Evolutionary conservation across 2,797 vertebrate species (phyloP), one percentile per base, ranked within the genome.

Genomic region (Acrossocheilus fasciatus): DNA sequence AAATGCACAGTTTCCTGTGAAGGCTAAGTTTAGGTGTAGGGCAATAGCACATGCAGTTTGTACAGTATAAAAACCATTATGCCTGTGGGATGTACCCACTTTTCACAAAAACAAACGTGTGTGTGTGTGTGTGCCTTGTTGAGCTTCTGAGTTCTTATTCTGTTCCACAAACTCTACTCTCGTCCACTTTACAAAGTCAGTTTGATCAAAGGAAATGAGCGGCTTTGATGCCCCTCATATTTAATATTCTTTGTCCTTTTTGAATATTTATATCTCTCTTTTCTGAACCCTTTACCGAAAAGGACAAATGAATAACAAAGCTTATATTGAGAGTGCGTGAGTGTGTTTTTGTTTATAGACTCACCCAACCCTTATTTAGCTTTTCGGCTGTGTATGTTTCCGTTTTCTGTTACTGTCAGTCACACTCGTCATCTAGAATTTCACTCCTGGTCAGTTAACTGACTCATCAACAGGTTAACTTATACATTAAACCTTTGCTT

Each of bases 241-340:
- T 43, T 69, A 70, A 78, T 76, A 41, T 78, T 85, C 50, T 70
- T 41, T 52, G 50, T 57, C 64, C 20, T 59, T 83, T 62, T 47
- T 72, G 41, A 85, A 80, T 47, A 85, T 72, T 72, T 72, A 62
- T 69, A 26, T 17, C 30, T 68, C 23, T 68, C 15, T 59, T 68
- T 57, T 79, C 64, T 34, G 50, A 78, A 57, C 26, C 20, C 20
- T 36, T 50, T 17, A n/a, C 26, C 39, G 26, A 26, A 50, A 43
- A 70, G 64, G 75, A 72, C 0, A 0, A 47, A 62, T 73, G 6
- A 80, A 70, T 62, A 47, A 26, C 18, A 80, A 36, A 3, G 36
- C 36, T 45, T 69, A 43, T 20, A 75, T 69, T 18, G 36, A 59
- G 30, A 72, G 15, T 34, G 43, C 26, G 23, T 39, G 64, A 54